phyloP scores from a whole-genome alignment of 2,113 vertebrate genomes.

The Dendropsophus ebraccatus region DNA sequence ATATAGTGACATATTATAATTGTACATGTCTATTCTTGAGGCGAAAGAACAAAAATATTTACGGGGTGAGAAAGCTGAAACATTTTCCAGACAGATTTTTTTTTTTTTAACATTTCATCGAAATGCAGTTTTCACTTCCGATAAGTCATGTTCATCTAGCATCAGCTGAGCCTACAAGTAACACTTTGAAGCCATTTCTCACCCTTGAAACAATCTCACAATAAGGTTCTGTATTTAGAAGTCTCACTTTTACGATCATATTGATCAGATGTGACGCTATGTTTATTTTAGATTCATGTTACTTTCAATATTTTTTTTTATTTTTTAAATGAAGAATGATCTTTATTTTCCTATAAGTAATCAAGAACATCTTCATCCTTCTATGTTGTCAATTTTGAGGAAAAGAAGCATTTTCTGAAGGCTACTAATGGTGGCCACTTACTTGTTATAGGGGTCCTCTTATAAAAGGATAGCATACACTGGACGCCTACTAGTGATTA shows the following conservation, averaged over 20 bases:
- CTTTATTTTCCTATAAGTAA: conserved; percentile 47
- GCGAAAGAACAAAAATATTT: neutral
- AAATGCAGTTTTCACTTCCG: neutral
- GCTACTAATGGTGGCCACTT: neutral
- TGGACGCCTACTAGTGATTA: neutral
- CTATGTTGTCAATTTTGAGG: conserved; percentile 5
- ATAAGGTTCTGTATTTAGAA: conserved; percentile 27
- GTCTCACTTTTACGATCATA: conserved; percentile 51
- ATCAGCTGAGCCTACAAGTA: conserved; percentile 18
- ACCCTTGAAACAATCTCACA: conserved; percentile 21
- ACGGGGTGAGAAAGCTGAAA: neutral
- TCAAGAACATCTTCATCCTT: conserved; percentile 15
- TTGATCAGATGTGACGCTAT: conserved; percentile 49
- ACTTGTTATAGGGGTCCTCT: neutral
- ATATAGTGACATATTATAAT: neutral
- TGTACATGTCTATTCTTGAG: conserved; percentile 4
- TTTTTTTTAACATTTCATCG: neutral
- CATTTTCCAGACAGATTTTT: neutral
- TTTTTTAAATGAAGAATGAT: conserved; percentile 37
- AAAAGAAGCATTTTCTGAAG: neutral
- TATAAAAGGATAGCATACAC: neutral
- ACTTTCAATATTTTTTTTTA: conserved; percentile 34
- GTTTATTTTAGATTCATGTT: conserved; percentile 7
- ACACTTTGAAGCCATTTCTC: conserved; percentile 37
- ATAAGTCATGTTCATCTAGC: neutral